Percentiles rank a stretch among this genome's conserved stretches.
These are phyloP conservation scores for Parnassius orleans DNA, from an alignment of 2,888 invertebrate species.

Conservation along the genomic window DNA sequence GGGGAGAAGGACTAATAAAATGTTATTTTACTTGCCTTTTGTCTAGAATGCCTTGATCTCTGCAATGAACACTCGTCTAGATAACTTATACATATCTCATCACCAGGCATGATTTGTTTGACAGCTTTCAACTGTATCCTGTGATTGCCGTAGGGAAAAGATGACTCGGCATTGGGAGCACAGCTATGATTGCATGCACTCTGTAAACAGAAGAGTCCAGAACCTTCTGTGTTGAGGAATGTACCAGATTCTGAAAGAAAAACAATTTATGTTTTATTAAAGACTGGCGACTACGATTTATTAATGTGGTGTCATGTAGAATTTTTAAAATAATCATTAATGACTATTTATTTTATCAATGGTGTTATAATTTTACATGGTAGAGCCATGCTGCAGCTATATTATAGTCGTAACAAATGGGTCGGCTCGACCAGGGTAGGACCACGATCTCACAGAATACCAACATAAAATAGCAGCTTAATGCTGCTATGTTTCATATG, in stretches of 20 bases:
- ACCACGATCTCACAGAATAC: no score
- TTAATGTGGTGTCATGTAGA: no score
- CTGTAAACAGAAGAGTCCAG: slow-evolving; percentile 92
- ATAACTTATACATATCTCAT: slow-evolving; percentile 95
- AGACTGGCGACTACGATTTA: no score
- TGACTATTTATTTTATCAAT: no score
- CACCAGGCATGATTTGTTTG: slow-evolving; percentile 86
- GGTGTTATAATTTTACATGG: no score
- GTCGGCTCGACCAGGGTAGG: no score
- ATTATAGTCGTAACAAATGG: no score
- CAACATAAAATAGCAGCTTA: no score
- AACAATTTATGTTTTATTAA: not conserved
- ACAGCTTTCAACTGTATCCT: slow-evolving; percentile 87
- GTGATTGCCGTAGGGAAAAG: slow-evolving; percentile 92
- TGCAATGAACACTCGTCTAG: slow-evolving; percentile 91
- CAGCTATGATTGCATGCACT: slow-evolving; percentile 97
- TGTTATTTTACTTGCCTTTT: slow-evolving; percentile 79
- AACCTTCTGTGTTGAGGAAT: slow-evolving; percentile 96
- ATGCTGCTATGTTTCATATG: no score
- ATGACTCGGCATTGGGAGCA: slow-evolving; percentile 92
- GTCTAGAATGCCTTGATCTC: slow-evolving; percentile 92
- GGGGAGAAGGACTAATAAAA: no score
- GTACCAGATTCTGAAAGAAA: slow-evolving; percentile 81
- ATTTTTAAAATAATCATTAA: no score
- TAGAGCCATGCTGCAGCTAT: no score